Percentiles rank a stretch among this genome's conserved stretches.
phyloP scores from a whole-genome alignment of 1,140 invertebrate genomes.

The Caerostris darwini region DNA sequence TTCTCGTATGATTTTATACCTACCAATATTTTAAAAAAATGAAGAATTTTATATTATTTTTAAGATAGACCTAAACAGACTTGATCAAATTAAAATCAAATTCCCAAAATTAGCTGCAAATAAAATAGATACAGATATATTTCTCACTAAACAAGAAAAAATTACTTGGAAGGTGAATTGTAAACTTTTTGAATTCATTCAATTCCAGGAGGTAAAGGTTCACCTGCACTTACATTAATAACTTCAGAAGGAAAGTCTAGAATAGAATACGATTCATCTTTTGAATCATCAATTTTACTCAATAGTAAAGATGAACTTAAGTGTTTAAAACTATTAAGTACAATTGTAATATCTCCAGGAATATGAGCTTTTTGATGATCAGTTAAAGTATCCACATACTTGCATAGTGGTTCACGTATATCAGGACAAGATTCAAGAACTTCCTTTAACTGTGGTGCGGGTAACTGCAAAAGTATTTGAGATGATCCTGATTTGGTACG shows the following conservation, averaged over 20 bases:
- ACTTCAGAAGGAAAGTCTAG: background rate
- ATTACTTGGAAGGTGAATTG: no score
- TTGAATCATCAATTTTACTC: no score
- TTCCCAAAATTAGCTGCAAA: no score
- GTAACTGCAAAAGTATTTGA: conserved; percentile 91
- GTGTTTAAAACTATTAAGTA: no score
- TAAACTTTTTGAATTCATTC: background rate
- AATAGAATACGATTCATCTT: background rate
- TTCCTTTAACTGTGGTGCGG: conserved; percentile 88
- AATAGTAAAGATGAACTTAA: no score
- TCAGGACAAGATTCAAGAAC: conserved; percentile 89
- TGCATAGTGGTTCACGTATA: conserved; percentile 87
- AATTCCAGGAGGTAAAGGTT: conserved; percentile 41
- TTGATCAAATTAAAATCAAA: no score
- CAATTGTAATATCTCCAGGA: conserved; percentile 84
- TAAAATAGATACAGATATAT: no score
- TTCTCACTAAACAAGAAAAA: no score
- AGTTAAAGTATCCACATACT: conserved; percentile 89
- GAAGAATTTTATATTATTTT: no score
- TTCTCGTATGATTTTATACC: no score
- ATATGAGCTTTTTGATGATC: conserved; percentile 88
- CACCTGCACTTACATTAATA: conserved; percentile 13
- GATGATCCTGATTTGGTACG: conserved; percentile 94
- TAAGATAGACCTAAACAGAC: no score
- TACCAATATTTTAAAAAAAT: no score